These are phyloP conservation scores for Cavia aperea DNA, from an alignment of 2,113 vertebrate species.

Conservation along the genomic window DNA sequence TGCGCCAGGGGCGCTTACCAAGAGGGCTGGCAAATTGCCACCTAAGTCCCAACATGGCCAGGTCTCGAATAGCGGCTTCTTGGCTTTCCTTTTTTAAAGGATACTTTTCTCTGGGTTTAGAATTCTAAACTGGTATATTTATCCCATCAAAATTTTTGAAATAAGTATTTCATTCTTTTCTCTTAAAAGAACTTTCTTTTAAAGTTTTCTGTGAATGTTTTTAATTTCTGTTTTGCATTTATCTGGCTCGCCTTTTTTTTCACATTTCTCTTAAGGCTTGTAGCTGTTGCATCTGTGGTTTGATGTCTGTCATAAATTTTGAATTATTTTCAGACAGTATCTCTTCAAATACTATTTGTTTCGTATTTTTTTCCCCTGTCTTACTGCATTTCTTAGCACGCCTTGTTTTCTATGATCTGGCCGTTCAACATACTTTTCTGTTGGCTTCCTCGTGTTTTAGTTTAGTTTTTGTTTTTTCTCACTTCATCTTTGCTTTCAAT, in stretches of 20 bases:
- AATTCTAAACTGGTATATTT: background rate
- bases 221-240: background rate
- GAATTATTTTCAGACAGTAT: background rate
- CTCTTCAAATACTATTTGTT: background rate
- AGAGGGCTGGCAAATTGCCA: no score
- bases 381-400: background rate
- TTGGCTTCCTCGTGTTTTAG: background rate
- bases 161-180: background rate
- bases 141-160: background rate
- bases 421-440: background rate
- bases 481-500: background rate
- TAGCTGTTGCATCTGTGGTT: background rate
- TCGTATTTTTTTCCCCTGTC: background rate
- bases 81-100: background rate
- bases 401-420: background rate
- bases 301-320: background rate
- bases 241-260: background rate
- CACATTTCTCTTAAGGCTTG: background rate
- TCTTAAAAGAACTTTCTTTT: background rate
- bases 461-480: constrained; percentile 11
- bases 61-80: background rate
- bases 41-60: no score
- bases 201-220: background rate
- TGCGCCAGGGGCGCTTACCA: no score
- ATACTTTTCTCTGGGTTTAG: background rate